phyloP scores from a whole-genome alignment of 2,797 vertebrate species.

The Eleutherodactylus coqui region DNA sequence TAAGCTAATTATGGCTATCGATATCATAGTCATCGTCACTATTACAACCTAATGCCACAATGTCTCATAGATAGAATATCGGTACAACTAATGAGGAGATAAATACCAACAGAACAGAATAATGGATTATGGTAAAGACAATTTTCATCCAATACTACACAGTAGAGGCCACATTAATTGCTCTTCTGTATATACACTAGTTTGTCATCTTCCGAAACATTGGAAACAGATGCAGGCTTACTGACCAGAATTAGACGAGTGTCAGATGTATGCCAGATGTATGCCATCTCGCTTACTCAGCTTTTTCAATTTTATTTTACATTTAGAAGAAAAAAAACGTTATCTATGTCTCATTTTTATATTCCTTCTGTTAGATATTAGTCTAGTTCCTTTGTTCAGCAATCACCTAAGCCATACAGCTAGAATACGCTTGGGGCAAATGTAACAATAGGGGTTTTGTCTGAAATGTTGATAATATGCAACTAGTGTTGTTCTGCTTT shows the following conservation, averaged over 20 bases:
- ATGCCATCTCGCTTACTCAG: neutral
- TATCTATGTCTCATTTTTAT: neutral
- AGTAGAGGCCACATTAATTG: neutral
- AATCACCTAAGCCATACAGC: neutral
- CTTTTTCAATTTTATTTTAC: neutral
- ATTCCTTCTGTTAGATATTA: neutral
- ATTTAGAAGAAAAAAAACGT: neutral
- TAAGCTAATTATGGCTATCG: neutral
- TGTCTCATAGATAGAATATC: too few species aligned
- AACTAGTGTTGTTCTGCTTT: neutral
- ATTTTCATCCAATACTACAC: neutral
- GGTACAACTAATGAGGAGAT: neutral
- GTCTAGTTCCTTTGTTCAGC: neutral
- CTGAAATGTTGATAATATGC: neutral
- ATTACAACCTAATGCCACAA: too few species aligned
- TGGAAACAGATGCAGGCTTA: neutral
- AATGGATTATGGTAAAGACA: neutral
- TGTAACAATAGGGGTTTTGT: neutral
- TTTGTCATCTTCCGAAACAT: neutral
- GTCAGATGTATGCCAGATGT: neutral
- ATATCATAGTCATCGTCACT: neutral
- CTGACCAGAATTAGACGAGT: neutral
- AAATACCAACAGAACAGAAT: too few species aligned
- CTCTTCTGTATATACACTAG: neutral
- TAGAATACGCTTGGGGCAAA: neutral